Base-by-base conservation (phyloP, 2,797 vertebrate genomes). In the Tolypeutes matacus region DNA sequence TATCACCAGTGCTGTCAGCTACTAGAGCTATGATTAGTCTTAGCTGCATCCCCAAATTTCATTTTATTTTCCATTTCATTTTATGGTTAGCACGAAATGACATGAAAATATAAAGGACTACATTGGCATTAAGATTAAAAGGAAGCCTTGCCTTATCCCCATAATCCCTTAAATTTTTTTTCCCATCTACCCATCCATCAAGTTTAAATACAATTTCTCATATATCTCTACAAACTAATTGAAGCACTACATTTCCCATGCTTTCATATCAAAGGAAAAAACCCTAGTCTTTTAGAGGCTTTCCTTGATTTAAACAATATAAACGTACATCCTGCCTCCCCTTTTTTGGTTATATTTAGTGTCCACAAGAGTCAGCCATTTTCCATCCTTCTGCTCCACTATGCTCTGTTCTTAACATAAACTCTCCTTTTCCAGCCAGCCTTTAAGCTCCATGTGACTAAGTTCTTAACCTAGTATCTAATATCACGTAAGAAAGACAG, bases 381-480 rank as follows among this genome's bases (percentile, higher is more conserved):
- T 95, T 93, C n/a, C 49, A 80, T 70, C 36, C 72, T 56, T 82
- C 36, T 91, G 34, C 25, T 46, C 69, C 42, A 39, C 39, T 91
- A 23, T 69, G 29, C 46, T 85, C 62, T 86, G 4, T 18, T 90
- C 25, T 42, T 93, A 70, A 88, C 21, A 64, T 76, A 92, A 94
- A 84, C 8, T 81, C 13, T 88, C 7, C n/a, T 81, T 1, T 89
- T 76, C 39, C 56, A 86, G 60, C 27, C 21, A 92, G 25, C 31
- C 46, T 93, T 95, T 86, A 42, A 83, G n/a, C 23, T 69, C 23
- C 83, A 15, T 58, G 27, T 88, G 58, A 94, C 77, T 95, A 77
- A 77, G 91, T 70, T 95, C 51, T 95, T 86, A 94, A 88, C 34
- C 42, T 95, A n/a, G 36, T 86, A 92, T 60, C 39, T 92, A 95